phyloP scores from a whole-genome alignment of 2,888 invertebrate species.

The Serrognathus titanus region DNA sequence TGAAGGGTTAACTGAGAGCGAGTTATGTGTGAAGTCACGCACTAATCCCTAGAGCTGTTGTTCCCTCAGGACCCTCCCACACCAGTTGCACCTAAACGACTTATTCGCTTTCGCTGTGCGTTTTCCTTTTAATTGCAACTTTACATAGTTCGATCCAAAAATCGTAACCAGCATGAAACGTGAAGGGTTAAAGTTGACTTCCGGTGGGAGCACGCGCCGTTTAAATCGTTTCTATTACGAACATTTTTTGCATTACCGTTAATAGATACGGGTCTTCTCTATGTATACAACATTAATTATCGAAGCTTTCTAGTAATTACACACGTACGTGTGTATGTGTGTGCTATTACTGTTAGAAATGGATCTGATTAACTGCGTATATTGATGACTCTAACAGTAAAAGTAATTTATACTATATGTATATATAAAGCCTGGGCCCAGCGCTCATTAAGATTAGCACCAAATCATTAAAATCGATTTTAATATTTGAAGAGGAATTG shows the following conservation, averaged over 20 bases:
- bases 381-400: too few relatives aligned
- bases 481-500: too few relatives aligned
- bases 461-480: too few relatives aligned
- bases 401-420: too few relatives aligned
- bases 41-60: background rate
- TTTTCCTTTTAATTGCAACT: too few relatives aligned
- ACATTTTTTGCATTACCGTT: background rate
- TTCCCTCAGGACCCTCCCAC: background rate
- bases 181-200: background rate
- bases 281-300: background rate
- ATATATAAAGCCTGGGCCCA: too few relatives aligned
- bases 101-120: too few relatives aligned
- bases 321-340: background rate
- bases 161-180: background rate
- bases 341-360: too few relatives aligned
- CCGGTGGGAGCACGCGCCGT: background rate
- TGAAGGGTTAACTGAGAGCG: background rate
- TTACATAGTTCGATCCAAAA: too few relatives aligned
- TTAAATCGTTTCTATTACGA: background rate
- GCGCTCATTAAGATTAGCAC: too few relatives aligned
- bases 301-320: slow-evolving; percentile 1
- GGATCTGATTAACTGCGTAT: too few relatives aligned
- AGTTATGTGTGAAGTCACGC: background rate
- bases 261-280: slow-evolving; percentile 1
- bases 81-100: background rate